Percentiles rank a stretch among this genome's conserved stretches.
Evolutionary conservation across 2,797 vertebrate species (phyloP).

Genomic region (Gallinago nigripennis): DNA sequence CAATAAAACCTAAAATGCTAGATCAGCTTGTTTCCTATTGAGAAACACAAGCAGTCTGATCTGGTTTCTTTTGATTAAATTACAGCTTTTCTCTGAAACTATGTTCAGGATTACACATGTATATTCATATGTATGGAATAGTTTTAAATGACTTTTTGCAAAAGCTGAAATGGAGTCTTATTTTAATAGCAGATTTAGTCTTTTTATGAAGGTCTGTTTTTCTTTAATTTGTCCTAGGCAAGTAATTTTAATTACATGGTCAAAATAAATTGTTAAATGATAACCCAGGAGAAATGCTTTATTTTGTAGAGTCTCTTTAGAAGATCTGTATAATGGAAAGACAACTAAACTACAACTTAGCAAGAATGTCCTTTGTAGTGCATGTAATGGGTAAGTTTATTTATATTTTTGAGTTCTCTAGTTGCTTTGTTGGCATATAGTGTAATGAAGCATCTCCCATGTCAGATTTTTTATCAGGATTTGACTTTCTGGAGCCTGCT

Average conservation of each 20-base stretch:
- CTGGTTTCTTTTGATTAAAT: not conserved
- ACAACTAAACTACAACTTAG: constrained; percentile 98
- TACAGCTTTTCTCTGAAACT: not conserved
- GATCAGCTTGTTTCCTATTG: not conserved
- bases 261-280: not conserved
- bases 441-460: not conserved
- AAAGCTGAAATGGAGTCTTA: not conserved
- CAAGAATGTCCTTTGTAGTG: constrained; percentile 97
- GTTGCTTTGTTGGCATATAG: not conserved
- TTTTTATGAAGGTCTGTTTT: not conserved
- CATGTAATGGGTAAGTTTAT: constrained; percentile 93
- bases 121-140: not conserved
- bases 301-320: constrained; percentile 89
- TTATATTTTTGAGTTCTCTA: not conserved
- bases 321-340: constrained; percentile 98
- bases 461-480: not conserved
- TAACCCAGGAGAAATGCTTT: constrained; percentile 45
- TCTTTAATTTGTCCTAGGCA: not conserved
- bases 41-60: not conserved
- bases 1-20: not conserved
- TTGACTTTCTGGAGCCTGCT: not conserved
- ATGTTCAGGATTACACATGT: not conserved
- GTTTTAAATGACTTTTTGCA: not conserved
- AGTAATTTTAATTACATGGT: not conserved
- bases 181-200: not conserved